A percentile compares a stretch with the other conserved stretches of the same genome.
phyloP scores from a whole-genome alignment of 2,113 vertebrate genomes.

The mouse (Mus musculus) region DNA sequence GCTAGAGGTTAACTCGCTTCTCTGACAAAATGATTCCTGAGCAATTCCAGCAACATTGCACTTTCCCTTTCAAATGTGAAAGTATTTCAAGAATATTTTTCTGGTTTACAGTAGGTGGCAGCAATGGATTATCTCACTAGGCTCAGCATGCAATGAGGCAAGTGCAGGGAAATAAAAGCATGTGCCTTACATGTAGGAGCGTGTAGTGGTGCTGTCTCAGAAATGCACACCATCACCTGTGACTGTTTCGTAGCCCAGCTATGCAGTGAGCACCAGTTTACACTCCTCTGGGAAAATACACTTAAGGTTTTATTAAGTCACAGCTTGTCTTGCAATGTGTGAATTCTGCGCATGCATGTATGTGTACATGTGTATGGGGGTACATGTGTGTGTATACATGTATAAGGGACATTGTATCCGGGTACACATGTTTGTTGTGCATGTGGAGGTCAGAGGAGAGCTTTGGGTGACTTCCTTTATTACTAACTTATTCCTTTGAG shows the following conservation, averaged over 20 bases:
- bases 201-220: background rate
- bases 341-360: background rate
- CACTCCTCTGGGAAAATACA: background rate
- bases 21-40: slow-evolving; percentile 10
- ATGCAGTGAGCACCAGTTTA: background rate
- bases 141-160: background rate
- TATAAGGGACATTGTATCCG: background rate
- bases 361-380: background rate
- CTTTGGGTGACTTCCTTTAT: background rate
- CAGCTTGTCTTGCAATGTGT: background rate
- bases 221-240: background rate
- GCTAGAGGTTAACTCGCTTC: slow-evolving; percentile 35
- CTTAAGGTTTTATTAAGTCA: slow-evolving; percentile 48
- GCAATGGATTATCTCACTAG: slow-evolving; percentile 7
- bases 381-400: background rate
- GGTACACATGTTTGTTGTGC: background rate
- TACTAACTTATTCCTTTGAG: background rate
- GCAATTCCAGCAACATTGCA: background rate
- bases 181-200: background rate
- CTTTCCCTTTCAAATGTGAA: slow-evolving; percentile 29
- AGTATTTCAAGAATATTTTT: background rate
- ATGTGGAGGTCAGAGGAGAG: background rate
- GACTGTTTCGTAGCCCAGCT: background rate
- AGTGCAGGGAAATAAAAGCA: background rate
- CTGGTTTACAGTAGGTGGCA: slow-evolving; percentile 44